Evolutionary conservation across 2,113 vertebrate species (phyloP).

Genomic region (Pterocles orientalis): DNA sequence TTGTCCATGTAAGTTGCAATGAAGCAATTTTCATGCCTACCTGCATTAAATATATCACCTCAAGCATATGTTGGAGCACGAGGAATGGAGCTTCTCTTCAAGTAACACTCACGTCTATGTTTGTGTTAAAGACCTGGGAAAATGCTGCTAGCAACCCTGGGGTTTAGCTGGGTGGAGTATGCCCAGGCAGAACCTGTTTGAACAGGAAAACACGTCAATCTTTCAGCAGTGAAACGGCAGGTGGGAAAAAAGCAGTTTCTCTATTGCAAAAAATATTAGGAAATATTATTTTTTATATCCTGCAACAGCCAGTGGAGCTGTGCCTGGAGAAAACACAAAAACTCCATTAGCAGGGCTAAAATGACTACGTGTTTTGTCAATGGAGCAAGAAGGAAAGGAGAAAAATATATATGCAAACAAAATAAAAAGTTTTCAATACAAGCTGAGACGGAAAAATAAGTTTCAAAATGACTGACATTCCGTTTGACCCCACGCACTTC

Average conservation of each 20-base stretch:
- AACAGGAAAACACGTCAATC: not conserved
- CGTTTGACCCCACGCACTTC: not conserved
- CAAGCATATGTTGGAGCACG: not conserved
- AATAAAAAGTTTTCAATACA: not conserved
- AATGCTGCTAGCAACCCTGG: not conserved
- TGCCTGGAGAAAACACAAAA: not conserved
- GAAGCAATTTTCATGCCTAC: not conserved
- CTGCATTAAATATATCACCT: not conserved
- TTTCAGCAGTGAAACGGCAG: not conserved
- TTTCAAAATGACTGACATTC: not conserved
- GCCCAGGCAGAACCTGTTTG: not conserved
- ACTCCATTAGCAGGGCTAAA: not conserved
- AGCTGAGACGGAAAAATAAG: not conserved
- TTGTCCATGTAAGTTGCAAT: not conserved
- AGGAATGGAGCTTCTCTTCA: not conserved
- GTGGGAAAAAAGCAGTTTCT: not conserved
- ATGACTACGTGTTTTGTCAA: not conserved
- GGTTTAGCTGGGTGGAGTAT: not conserved
- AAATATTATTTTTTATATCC: not conserved
- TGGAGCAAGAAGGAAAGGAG: not conserved
- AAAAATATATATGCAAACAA: not conserved
- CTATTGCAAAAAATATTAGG: not conserved
- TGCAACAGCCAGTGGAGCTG: not conserved
- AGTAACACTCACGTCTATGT: fast-evolving
- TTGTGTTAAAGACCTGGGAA: not conserved